A percentile compares a stretch with the other conserved stretches of the same genome.
These are phyloP conservation scores for Callaeas wilsoni DNA, from an alignment of 2,113 vertebrate genomes.

Conservation along the genomic window DNA sequence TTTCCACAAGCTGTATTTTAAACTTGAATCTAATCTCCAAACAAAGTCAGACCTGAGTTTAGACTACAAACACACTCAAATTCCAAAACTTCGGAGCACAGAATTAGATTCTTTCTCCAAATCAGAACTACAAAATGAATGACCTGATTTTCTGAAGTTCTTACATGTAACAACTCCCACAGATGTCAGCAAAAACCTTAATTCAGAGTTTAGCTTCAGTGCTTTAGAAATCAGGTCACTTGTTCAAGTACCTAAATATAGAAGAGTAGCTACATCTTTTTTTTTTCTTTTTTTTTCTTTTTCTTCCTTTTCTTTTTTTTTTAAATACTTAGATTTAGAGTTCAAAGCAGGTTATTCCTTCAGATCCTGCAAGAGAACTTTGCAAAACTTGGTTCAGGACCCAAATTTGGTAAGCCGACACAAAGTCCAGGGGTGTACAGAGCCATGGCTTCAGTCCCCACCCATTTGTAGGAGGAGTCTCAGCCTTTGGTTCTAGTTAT, in stretches of 20 bases:
- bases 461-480: background rate
- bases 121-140: background rate
- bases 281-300: too few relatives aligned
- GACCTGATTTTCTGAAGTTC: conserved; percentile 28
- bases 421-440: rapidly evolving
- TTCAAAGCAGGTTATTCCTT: background rate
- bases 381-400: background rate
- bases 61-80: background rate
- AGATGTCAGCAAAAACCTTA: conserved; percentile 18
- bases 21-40: background rate
- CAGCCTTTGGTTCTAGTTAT: background rate
- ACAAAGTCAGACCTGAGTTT: background rate
- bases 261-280: background rate
- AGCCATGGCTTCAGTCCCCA: background rate
- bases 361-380: background rate
- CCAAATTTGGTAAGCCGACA: background rate
- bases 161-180: background rate
- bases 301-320: background rate
- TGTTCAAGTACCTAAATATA: background rate
- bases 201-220: background rate
- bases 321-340: background rate
- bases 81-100: background rate
- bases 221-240: conserved; percentile 20
- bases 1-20: background rate
- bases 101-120: background rate